These are phyloP conservation scores for Laterallus jamaicensis DNA, from an alignment of 2,113 vertebrate species.

Conservation along the genomic window DNA sequence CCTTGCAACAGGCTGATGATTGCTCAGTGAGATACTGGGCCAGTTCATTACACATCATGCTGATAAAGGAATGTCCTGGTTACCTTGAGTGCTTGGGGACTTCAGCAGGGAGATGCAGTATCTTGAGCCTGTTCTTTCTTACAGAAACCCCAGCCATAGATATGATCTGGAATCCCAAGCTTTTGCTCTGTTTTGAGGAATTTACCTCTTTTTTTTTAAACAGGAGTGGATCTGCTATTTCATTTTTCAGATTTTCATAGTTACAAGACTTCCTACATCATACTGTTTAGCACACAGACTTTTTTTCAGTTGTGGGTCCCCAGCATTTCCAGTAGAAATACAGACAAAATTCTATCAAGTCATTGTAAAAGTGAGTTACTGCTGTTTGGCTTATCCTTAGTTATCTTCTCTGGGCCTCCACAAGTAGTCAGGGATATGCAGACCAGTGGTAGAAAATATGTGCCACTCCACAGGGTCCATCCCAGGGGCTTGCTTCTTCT, in stretches of 20 bases:
- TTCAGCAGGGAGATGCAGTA: neutral
- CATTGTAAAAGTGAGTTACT: neutral
- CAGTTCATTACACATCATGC: accelerated
- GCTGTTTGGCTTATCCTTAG: neutral
- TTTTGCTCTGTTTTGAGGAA: neutral
- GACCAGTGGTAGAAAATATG: neutral
- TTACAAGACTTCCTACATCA: neutral
- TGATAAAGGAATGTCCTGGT: neutral
- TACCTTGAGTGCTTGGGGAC: neutral
- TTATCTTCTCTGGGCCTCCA: neutral
- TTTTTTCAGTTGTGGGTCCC: neutral
- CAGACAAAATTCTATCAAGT: neutral
- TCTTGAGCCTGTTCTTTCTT: neutral
- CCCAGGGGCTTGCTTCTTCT: neutral
- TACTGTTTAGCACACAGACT: neutral
- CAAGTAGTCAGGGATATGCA: neutral
- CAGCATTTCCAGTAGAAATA: neutral
- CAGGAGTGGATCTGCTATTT: neutral
- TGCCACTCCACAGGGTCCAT: accelerated
- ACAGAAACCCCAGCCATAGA: neutral
- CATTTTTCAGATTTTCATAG: neutral
- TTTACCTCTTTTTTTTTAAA: neutral
- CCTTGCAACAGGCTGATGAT: neutral
- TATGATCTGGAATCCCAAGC: neutral
- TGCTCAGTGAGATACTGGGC: neutral